These are phyloP conservation scores for Leptobrachium ailaonicum DNA, from an alignment of 2,113 vertebrate species.

Conservation along the genomic window DNA sequence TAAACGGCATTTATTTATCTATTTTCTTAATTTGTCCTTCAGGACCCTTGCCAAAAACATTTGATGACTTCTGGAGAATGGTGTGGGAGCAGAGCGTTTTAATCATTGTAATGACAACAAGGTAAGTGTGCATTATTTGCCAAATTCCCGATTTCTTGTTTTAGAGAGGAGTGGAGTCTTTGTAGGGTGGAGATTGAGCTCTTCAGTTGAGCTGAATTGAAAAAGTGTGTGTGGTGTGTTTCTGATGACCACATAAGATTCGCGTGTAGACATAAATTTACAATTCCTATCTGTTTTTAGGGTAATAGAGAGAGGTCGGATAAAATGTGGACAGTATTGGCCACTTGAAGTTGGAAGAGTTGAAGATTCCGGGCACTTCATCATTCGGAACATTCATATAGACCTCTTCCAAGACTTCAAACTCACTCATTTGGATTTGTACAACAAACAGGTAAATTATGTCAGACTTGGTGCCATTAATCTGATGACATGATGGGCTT, in stretches of 20 bases:
- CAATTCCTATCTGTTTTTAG: slow-evolving; percentile 58
- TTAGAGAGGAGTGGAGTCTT: too few species aligned
- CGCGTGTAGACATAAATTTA: neutral
- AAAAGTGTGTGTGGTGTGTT: too few species aligned
- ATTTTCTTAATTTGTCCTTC: neutral
- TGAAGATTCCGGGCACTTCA: slow-evolving; percentile 85
- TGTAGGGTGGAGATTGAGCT: too few species aligned
- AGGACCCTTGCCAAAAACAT: slow-evolving; percentile 95
- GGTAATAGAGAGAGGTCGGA: slow-evolving; percentile 90
- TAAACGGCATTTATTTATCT: too few species aligned
- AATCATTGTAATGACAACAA: slow-evolving; percentile 96
- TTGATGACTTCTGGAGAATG: slow-evolving; percentile 95
- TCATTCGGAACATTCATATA: slow-evolving; percentile 86
- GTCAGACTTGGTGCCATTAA: too few species aligned
- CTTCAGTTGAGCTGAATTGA: too few species aligned
- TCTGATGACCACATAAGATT: too few species aligned
- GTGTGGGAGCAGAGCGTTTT: slow-evolving; percentile 94
- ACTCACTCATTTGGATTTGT: slow-evolving; percentile 91
- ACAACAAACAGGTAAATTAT: slow-evolving; percentile 61
- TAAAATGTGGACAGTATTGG: slow-evolving; percentile 97
- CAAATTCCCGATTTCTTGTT: too few species aligned
- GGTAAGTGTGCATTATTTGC: slow-evolving; percentile 67
- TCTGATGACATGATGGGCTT: too few species aligned
- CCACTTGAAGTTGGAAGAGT: slow-evolving; percentile 87
- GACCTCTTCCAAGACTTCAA: slow-evolving; percentile 93